Conservation (phyloP, 2,797 vertebrate genomes). For the Ptychadena robeensis region DNA sequence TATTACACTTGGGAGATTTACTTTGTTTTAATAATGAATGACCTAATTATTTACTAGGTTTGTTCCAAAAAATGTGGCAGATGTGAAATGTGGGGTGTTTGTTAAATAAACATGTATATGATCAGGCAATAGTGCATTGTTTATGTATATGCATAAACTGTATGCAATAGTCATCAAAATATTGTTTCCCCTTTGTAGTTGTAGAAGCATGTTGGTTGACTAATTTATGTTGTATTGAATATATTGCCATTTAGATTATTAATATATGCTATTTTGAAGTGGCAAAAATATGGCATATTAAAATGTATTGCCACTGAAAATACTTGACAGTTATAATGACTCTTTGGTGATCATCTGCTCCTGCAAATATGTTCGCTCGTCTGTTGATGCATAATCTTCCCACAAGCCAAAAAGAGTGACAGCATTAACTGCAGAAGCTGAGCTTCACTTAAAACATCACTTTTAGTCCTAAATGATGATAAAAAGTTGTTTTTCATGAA, state of each 20-base stretch:
- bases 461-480: neutral
- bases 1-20: too few species aligned
- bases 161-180: too few species aligned
- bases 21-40: too few species aligned
- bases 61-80: too few species aligned
- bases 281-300: neutral
- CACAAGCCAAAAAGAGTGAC: constrained; percentile 26
- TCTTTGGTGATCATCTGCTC: constrained; percentile 31
- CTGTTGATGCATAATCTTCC: constrained; percentile 43
- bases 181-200: too few species aligned
- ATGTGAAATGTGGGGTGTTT: too few species aligned
- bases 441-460: neutral
- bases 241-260: neutral
- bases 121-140: too few species aligned
- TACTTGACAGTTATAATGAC: constrained; percentile 38
- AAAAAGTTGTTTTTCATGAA: neutral
- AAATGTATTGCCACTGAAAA: constrained; percentile 11
- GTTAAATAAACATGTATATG: too few species aligned
- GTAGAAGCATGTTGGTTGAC: too few species aligned
- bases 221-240: too few species aligned
- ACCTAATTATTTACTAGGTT: too few species aligned
- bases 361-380: constrained; percentile 45
- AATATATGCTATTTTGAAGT: neutral
- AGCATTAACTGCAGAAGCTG: neutral
- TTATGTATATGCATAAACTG: too few species aligned